phyloP scores from a whole-genome alignment of 2,797 vertebrate genomes.

The Antrozous pallidus region DNA sequence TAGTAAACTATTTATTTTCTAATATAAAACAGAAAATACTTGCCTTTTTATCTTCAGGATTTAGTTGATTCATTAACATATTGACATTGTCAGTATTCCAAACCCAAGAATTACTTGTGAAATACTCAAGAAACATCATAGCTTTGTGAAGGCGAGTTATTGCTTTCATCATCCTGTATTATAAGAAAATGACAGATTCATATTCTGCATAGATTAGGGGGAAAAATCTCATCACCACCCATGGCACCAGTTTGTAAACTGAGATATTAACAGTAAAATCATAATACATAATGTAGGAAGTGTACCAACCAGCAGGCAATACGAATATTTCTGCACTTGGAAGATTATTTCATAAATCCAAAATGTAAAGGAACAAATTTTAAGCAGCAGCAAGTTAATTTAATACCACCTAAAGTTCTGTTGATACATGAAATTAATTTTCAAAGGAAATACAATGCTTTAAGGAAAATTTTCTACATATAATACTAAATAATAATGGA shows the following conservation, averaged over 20 bases:
- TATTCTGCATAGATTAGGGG: slow-evolving; percentile 47
- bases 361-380: not conserved
- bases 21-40: slow-evolving; percentile 55
- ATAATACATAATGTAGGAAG: slow-evolving; percentile 31
- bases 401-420: not conserved
- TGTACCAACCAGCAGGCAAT: slow-evolving; percentile 43
- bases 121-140: slow-evolving; percentile 97
- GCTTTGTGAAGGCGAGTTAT: slow-evolving; percentile 96
- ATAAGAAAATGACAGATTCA: slow-evolving; percentile 68
- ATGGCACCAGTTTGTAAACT: slow-evolving; percentile 1
- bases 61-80: slow-evolving; percentile 94
- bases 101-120: slow-evolving; percentile 97
- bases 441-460: slow-evolving; percentile 35
- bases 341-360: slow-evolving; percentile 42
- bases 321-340: slow-evolving; percentile 79
- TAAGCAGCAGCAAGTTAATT: slow-evolving; percentile 50
- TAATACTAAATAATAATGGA: slow-evolving; percentile 19
- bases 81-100: slow-evolving; percentile 96
- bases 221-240: slow-evolving; percentile 40
- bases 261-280: slow-evolving; percentile 11
- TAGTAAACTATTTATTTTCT: slow-evolving; percentile 20
- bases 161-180: slow-evolving; percentile 97
- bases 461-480: slow-evolving; percentile 27
- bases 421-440: slow-evolving; percentile 40
- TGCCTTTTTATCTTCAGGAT: slow-evolving; percentile 94